Percentiles rank a stretch among this genome's conserved stretches.
Conservation (phyloP, 2,888 invertebrate species). For the Stenodema calcarata region DNA sequence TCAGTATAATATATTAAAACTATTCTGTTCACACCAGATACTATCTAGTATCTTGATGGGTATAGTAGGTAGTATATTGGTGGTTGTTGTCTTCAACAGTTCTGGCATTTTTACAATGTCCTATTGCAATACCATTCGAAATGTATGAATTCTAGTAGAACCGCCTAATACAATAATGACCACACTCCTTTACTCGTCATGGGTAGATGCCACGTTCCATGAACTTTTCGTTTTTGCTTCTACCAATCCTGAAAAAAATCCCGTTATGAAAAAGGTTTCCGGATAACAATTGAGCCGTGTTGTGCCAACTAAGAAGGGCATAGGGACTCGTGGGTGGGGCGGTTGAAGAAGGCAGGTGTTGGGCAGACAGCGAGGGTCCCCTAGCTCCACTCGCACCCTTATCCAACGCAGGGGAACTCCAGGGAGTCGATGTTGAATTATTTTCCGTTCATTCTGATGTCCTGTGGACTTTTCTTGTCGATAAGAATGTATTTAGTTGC, state of each 20-base stretch:
- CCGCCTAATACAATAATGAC: no score
- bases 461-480: no score
- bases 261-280: background rate
- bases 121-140: no score
- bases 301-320: background rate
- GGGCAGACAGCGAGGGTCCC: constrained; percentile 16
- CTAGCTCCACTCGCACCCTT: background rate
- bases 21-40: no score
- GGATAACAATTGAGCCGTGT: constrained; percentile 27
- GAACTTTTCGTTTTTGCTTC: background rate
- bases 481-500: no score
- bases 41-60: no score
- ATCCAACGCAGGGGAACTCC: background rate
- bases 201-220: background rate
- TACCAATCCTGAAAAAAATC: background rate
- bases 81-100: no score
- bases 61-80: no score
- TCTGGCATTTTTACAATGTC: no score
- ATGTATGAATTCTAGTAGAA: no score
- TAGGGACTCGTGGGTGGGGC: constrained; percentile 14
- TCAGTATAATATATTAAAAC: no score
- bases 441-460: background rate
- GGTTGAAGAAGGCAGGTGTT: constrained; percentile 27
- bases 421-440: background rate
- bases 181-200: background rate